phyloP scores from a whole-genome alignment of 2,113 vertebrate genomes.

The human (Homo sapiens) region DNA sequence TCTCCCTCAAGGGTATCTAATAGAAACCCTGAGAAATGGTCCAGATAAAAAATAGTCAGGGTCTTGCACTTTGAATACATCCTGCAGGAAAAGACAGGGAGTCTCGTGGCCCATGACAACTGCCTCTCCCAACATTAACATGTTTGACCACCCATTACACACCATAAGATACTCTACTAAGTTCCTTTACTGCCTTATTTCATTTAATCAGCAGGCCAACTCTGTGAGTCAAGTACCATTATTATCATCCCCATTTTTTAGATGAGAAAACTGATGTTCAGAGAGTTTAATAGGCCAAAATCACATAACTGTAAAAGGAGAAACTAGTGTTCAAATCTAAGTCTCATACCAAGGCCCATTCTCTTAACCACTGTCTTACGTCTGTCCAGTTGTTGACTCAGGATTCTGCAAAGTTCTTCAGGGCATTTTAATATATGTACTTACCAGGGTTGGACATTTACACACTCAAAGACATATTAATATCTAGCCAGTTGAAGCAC shows the following conservation, averaged over 20 bases:
- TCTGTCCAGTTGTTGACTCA: neutral
- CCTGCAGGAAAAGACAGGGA: neutral
- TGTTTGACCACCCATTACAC: neutral
- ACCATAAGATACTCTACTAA: neutral
- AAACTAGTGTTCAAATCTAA: neutral
- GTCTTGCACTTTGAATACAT: neutral
- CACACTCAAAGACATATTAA: neutral
- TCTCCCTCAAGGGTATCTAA: neutral
- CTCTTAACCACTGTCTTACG: neutral
- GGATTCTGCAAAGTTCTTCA: neutral
- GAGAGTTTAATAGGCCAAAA: neutral
- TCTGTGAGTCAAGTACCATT: neutral
- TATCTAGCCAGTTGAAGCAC: neutral
- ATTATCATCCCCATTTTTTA: neutral
- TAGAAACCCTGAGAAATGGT: neutral
- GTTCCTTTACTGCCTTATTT: neutral
- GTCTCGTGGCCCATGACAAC: accelerated
- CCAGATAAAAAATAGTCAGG: neutral
- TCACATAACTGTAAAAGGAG: neutral
- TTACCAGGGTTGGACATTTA: neutral
- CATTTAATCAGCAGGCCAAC: neutral
- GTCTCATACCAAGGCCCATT: neutral
- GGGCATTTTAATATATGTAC: neutral
- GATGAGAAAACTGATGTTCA: neutral
- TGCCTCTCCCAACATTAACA: neutral